Conservation (phyloP, 2,797 vertebrate genomes). For the Selene dorsalis region DNA sequence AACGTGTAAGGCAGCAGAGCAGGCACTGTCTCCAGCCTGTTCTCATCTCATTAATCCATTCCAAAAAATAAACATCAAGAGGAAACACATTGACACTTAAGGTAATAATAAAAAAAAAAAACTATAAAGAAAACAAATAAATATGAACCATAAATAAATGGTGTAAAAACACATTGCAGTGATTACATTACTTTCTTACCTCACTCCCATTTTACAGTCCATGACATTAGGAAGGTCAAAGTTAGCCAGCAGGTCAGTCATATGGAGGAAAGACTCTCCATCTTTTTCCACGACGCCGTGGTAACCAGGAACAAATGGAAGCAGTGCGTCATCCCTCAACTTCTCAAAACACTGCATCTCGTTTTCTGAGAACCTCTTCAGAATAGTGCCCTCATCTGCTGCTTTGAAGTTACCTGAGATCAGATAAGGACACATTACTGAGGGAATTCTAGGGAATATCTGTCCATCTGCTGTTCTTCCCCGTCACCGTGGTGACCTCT, state of each 20-base stretch:
- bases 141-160: not conserved
- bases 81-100: not conserved
- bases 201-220: slow-evolving; percentile 99
- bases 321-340: slow-evolving; percentile 87
- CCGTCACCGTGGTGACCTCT: not conserved
- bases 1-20: slow-evolving; percentile 24
- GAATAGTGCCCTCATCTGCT: slow-evolving; percentile 92
- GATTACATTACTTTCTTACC: slow-evolving; percentile 77
- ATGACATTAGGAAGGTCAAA: slow-evolving; percentile 96
- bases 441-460: not conserved
- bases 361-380: slow-evolving; percentile 95
- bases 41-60: slow-evolving; percentile 20
- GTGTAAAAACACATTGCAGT: not conserved
- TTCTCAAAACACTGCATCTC: slow-evolving; percentile 93
- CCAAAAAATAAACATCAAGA: not conserved
- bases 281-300: slow-evolving; percentile 93
- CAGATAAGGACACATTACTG: slow-evolving; percentile 44
- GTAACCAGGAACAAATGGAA: slow-evolving; percentile 90
- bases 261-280: slow-evolving; percentile 92
- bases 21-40: slow-evolving; percentile 1
- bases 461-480: not conserved
- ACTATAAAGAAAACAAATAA: not conserved
- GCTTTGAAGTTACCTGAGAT: slow-evolving; percentile 95
- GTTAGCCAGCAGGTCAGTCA: slow-evolving; percentile 92
- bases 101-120: not conserved